Conservation (phyloP, 2,888 invertebrate genomes). For the Lepidochitona cinerea region DNA sequence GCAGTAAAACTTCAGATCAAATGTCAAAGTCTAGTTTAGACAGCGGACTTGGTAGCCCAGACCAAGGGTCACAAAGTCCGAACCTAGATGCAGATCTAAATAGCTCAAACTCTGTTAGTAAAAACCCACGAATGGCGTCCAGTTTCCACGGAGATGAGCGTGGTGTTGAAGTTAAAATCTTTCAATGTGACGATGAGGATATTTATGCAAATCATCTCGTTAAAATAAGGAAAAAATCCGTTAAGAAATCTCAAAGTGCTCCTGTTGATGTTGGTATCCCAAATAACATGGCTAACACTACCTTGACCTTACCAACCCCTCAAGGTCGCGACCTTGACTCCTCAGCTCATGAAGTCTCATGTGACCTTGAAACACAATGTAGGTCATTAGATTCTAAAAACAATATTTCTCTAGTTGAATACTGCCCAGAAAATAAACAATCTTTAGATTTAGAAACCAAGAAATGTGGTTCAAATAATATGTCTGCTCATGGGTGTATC, state of each 20-base stretch:
- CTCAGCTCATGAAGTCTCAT: neutral
- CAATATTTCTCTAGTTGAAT: too few relatives aligned
- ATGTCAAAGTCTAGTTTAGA: constrained; percentile 20
- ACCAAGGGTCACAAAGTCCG: neutral
- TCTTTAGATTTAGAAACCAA: too few relatives aligned
- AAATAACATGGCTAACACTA: neutral
- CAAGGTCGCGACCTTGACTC: neutral
- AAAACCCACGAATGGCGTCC: neutral
- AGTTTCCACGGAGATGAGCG: neutral
- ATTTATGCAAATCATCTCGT: neutral
- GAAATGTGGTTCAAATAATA: too few relatives aligned
- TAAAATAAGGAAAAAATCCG: neutral
- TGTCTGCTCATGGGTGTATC: too few relatives aligned
- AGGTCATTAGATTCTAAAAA: too few relatives aligned
- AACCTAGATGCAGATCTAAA: neutral
- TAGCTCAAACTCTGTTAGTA: neutral
- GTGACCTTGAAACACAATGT: too few relatives aligned
- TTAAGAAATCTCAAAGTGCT: neutral
- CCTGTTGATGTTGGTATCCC: neutral
- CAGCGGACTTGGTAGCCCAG: constrained; percentile 32
- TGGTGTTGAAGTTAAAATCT: neutral
- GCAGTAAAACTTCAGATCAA: neutral
- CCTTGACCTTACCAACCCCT: neutral
- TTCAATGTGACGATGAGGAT: neutral
- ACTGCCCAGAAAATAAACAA: too few relatives aligned